Evolutionary conservation across 2,113 vertebrate species (phyloP), one percentile per base, ranked within the genome.

Genomic region (Eupsittula cactorum): DNA sequence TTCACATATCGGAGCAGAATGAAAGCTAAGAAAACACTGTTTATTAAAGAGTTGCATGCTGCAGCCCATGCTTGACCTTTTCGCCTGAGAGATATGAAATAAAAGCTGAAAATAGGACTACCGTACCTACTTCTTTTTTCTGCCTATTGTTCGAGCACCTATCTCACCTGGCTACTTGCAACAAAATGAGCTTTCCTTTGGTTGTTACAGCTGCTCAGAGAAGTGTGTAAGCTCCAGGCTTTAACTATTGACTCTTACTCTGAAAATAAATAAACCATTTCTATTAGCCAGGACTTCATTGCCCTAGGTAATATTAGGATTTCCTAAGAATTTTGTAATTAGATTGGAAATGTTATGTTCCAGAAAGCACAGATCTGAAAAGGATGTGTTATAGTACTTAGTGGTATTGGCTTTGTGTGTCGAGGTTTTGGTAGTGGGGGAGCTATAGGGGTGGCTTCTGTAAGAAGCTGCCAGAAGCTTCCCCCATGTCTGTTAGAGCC

Each of bases 171-270:
- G 93, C 91, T 88, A 37, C 92, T 93, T 95, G 86, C 69, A 78
- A 50, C 77, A 87, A 93, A 95, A 96, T 90, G 83, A 95, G 64
- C 84, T 95, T 96, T 91, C 70, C 86, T 92, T 92, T 93, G 49
- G 76, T 94, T 95, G 93, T 92, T 97, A 90, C 75, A 77, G 94
- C 88, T 93, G 75, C 88, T 82, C 49, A 93, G 88, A 94, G 88
- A 81, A 92, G 94, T 95, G 84, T 86, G 74, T 91, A 88, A 95
- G 91, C 95, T 96, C 86, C 91, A 86, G 93, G 95, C 95, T 97
- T 96, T 96, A 96, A 96, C 95, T 97, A 96, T 95, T 95, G 95
- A 95, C 86, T 93, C 93, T 57, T 55, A 89, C 83, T 91, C 69
- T 86, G 80, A 94, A 97, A 97, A 95, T 93, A 96, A 95, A 96